phyloP scores from a whole-genome alignment of 2,888 invertebrate species.

The Euplagia quadripunctaria region DNA sequence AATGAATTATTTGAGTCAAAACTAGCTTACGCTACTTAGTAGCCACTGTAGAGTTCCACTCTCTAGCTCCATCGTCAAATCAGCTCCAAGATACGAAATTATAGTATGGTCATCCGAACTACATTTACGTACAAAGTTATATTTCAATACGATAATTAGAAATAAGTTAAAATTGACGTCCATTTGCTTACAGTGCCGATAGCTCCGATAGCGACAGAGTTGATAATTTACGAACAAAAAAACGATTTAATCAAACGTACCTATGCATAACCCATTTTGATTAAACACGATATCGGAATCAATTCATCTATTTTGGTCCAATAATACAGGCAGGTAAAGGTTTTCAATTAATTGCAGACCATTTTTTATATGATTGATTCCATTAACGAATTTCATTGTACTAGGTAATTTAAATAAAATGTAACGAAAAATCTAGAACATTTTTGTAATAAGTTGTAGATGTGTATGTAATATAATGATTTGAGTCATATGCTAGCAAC shows the following conservation, averaged over 20 bases:
- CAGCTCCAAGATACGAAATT: too few relatives aligned
- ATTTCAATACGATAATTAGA: too few relatives aligned
- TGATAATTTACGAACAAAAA: background rate
- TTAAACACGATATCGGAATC: background rate
- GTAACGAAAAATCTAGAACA: background rate
- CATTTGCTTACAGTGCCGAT: background rate
- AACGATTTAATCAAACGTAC: background rate
- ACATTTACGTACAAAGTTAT: too few relatives aligned
- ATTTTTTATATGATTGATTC: background rate
- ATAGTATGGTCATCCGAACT: too few relatives aligned
- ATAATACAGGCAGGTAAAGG: background rate
- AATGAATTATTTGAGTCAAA: too few relatives aligned
- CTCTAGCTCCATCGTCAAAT: too few relatives aligned
- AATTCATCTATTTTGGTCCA: background rate
- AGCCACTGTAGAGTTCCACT: too few relatives aligned
- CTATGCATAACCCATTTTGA: background rate
- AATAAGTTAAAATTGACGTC: too few relatives aligned
- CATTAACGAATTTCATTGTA: background rate
- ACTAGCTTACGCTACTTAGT: too few relatives aligned
- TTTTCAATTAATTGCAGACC: background rate
- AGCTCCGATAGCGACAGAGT: background rate
- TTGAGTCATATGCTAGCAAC: constrained; percentile 33
- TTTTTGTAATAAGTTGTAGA: background rate
- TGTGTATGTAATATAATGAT: constrained; percentile 32
- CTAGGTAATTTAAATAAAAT: background rate